Base-by-base conservation (phyloP, 2,113 vertebrate species). In the Nibea coibor region DNA sequence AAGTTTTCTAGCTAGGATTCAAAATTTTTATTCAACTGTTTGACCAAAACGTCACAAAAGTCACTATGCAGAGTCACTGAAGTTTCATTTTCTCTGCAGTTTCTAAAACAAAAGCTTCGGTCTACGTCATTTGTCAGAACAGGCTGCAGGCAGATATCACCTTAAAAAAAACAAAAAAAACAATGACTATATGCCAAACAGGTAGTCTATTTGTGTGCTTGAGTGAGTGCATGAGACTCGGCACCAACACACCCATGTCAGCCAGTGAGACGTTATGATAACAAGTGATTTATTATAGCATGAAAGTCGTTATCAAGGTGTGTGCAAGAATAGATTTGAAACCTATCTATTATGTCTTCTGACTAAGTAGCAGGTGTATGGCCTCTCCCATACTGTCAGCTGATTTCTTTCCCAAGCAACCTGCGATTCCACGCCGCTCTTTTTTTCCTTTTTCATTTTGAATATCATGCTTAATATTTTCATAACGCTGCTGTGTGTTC, bases 401-500 rank as follows among this genome's bases (percentile, higher is more conserved):
- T 20, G 62, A 68, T 3, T 26, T 35, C 7, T 64, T 65, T 63
- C 22, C 19, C 20, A 72, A 5, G 35, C n/a, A 64, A 26, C 42
- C 3, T 0, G 24, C 43, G 31, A 63, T 45, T 3, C n/a, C 26
- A 4, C 5, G 48, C 54, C 57, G 42, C 15, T 0, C 2, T 19
- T 20, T 24, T 22, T 9, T 5, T 1, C 3, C 43, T 57, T 48
- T 58, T 48, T 7, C 45, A 24, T 66, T 87, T 28, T 76, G 24
- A 56, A 39, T 39, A 62, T 64, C 35, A 48, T 17, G 4, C 5
- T 17, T 65, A 66, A 82, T 74, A 61, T 76, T 80, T 87, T 90
- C 63, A 22, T 43, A 69, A 48, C 1, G 12, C 75, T 56, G 59
- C 63, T 31, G 61, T 78, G 54, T 72, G 71, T 79, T 77, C 15